Evolutionary conservation across 2,888 invertebrate genomes (phyloP).

Genomic region (Mongoloraphidia duomilia): DNA sequence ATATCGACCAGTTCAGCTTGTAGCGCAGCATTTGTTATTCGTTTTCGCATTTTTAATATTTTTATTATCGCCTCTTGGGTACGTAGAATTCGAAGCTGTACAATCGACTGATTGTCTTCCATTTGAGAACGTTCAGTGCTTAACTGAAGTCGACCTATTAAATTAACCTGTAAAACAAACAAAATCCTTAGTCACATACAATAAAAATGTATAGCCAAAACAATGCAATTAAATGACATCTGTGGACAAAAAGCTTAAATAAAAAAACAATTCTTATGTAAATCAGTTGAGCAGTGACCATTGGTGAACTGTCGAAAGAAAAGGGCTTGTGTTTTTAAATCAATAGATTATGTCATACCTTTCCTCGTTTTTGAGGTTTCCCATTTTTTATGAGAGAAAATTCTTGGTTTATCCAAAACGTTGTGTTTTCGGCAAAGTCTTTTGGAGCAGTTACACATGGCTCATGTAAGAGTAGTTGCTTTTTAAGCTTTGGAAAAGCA

Average conservation of each 20-base stretch:
- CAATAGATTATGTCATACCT: constrained; percentile 30
- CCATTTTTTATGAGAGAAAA: constrained; percentile 91
- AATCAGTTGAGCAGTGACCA: background rate
- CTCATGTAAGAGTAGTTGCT: constrained; percentile 74
- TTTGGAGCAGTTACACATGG: constrained; percentile 76
- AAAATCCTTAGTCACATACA: background rate
- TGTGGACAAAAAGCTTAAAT: background rate
- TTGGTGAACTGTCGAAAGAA: no score
- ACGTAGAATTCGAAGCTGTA: constrained; percentile 86
- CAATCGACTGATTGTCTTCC: constrained; percentile 97
- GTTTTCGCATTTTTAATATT: constrained; percentile 95
- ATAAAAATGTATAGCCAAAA: background rate
- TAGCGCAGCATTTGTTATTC: constrained; percentile 82
- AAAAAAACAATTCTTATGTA: background rate
- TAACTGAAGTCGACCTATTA: constrained; percentile 88
- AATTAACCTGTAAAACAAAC: constrained; percentile 48
- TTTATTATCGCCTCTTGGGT: constrained; percentile 97
- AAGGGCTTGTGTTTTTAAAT: no score
- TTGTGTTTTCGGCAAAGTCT: constrained; percentile 84
- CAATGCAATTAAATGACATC: background rate
- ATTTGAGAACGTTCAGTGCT: constrained; percentile 91
- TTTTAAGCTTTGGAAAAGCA: constrained; percentile 89
- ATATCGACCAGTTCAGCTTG: constrained; percentile 97
- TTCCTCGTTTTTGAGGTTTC: constrained; percentile 86
- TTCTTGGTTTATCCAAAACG: constrained; percentile 95